phyloP scores from a whole-genome alignment of 2,113 vertebrate species.

The Orcinus orca region DNA sequence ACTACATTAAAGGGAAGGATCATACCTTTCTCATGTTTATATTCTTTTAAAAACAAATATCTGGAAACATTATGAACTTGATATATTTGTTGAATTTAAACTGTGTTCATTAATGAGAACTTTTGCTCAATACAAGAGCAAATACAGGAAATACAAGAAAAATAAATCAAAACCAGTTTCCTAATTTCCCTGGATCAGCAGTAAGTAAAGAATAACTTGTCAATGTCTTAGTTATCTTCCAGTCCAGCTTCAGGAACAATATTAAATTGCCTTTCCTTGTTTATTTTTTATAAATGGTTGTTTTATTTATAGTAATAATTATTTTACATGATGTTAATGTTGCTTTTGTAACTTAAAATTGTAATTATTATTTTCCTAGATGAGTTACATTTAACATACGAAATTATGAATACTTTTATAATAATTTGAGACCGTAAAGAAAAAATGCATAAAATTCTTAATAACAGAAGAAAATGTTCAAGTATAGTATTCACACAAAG shows the following conservation, averaged over 20 bases:
- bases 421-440: background rate
- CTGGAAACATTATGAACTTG: background rate
- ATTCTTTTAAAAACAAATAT: background rate
- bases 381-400: background rate
- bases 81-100: constrained; percentile 6
- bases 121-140: background rate
- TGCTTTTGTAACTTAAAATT: background rate
- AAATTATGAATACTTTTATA: background rate
- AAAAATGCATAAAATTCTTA: background rate
- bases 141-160: background rate
- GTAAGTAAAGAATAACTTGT: background rate
- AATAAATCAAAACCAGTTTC: background rate
- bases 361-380: background rate
- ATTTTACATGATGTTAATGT: background rate
- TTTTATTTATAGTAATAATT: background rate
- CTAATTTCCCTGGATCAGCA: background rate
- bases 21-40: background rate
- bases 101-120: background rate
- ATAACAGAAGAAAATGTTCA: background rate
- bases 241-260: background rate
- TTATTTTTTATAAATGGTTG: background rate
- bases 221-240: background rate
- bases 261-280: background rate
- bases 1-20: background rate
- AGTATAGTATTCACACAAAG: background rate